Percentiles rank a stretch among this genome's conserved stretches.
Conservation (phyloP, 2,888 invertebrate genomes). For the Temnothorax ravouxi region DNA sequence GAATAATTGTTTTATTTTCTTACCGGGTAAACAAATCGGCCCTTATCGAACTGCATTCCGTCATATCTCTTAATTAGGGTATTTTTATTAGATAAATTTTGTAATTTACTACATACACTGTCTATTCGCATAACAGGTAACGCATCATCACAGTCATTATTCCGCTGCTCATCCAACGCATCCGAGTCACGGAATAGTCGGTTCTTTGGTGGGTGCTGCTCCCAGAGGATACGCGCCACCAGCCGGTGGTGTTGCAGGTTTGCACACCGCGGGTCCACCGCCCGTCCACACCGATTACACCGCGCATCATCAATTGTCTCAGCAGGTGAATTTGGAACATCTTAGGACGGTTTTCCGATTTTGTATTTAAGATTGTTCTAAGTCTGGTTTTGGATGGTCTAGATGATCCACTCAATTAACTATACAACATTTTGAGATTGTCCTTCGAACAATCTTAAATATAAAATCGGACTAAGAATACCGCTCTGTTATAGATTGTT, state of each 20-base stretch:
- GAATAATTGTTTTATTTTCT: background rate
- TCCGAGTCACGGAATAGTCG: constrained; percentile 81
- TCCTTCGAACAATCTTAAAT: background rate
- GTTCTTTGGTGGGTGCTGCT: constrained; percentile 80
- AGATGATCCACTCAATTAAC: background rate
- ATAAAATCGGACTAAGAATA: background rate
- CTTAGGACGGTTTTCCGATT: background rate
- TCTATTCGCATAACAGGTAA: constrained; percentile 71
- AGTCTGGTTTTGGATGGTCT: background rate
- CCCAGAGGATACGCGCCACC: constrained; percentile 83
- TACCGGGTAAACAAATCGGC: background rate
- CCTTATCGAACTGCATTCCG: background rate
- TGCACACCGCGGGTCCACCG: constrained; percentile 82
- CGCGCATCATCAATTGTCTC: constrained; percentile 83
- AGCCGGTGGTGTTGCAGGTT: constrained; percentile 82
- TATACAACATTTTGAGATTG: background rate
- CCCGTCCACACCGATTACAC: constrained; percentile 83
- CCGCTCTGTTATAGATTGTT: background rate
- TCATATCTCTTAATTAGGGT: background rate
- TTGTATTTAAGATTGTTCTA: background rate
- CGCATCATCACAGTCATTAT: constrained; percentile 83
- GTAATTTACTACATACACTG: background rate
- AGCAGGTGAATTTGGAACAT: constrained; percentile 78
- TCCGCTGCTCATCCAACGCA: constrained; percentile 81
- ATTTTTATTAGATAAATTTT: background rate